These are phyloP conservation scores for Creontiades dilutus DNA, from an alignment of 2,888 invertebrate species.

Conservation along the genomic window DNA sequence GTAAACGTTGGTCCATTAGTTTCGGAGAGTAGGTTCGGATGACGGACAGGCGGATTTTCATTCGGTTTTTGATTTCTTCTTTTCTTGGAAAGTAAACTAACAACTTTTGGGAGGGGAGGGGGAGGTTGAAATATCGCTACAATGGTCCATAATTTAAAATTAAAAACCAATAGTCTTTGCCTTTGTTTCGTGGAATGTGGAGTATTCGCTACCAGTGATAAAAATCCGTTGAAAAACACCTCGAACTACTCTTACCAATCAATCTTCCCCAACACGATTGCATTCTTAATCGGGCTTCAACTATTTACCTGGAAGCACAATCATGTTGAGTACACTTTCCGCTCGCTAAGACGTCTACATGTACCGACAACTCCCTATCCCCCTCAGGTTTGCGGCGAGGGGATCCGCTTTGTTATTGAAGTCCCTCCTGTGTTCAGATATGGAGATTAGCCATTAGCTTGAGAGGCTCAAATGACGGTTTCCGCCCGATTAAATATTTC, in stretches of 20 bases:
- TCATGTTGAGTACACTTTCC: constrained; percentile 13
- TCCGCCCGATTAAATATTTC: constrained; percentile 66
- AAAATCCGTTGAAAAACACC: too few species aligned
- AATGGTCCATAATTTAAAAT: too few species aligned
- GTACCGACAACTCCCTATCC: neutral
- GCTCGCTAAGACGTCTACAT: neutral
- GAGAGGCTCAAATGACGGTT: constrained; percentile 68
- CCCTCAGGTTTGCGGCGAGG: neutral
- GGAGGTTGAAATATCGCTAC: too few species aligned
- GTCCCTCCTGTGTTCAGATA: constrained; percentile 62
- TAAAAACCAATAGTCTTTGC: too few species aligned
- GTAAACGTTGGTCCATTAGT: too few species aligned
- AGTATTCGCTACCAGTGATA: too few species aligned
- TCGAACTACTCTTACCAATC: neutral
- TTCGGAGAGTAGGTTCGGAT: too few species aligned
- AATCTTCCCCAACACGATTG: neutral
- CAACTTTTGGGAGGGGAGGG: too few species aligned
- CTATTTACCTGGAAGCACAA: neutral
- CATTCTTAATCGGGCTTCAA: neutral
- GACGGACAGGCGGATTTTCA: too few species aligned
- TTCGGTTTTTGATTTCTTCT: too few species aligned
- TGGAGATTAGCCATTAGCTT: constrained; percentile 71
- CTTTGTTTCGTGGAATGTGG: too few species aligned
- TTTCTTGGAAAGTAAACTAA: too few species aligned
- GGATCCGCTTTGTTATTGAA: constrained; percentile 46